Conservation (phyloP, 2,888 invertebrate genomes). For the Acanthosepion lycidas region DNA sequence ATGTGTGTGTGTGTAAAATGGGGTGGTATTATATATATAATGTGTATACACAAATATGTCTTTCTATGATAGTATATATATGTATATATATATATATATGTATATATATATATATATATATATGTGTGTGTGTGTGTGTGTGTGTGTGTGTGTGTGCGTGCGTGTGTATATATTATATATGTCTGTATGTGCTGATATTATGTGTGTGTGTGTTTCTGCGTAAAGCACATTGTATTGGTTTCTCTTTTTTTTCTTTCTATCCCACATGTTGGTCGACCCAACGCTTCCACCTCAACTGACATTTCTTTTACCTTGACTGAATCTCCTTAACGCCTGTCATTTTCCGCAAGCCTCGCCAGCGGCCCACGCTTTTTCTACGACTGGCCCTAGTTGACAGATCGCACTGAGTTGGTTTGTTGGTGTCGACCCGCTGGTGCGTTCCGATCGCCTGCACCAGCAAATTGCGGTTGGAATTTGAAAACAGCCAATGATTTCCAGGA, state of each 20-base stretch:
- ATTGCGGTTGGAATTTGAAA: neutral
- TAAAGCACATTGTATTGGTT: neutral
- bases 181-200: neutral
- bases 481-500: neutral
- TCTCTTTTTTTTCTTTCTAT: neutral
- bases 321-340: conserved; percentile 21
- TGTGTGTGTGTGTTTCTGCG: too few species aligned
- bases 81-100: neutral
- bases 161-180: too few species aligned
- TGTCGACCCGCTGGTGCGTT: neutral
- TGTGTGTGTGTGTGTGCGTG: neutral
- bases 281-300: neutral
- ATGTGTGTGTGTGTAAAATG: neutral
- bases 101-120: neutral
- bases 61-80: neutral
- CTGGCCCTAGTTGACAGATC: neutral
- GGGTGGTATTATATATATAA: neutral
- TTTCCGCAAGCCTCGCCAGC: neutral
- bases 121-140: neutral
- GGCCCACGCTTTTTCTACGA: neutral
- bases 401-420: neutral
- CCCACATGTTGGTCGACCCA: neutral
- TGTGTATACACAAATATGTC: too few species aligned
- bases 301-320: neutral
- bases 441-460: neutral